phyloP scores from a whole-genome alignment of 1,140 invertebrate genomes.

The Phymorhynchus buccinoides region DNA sequence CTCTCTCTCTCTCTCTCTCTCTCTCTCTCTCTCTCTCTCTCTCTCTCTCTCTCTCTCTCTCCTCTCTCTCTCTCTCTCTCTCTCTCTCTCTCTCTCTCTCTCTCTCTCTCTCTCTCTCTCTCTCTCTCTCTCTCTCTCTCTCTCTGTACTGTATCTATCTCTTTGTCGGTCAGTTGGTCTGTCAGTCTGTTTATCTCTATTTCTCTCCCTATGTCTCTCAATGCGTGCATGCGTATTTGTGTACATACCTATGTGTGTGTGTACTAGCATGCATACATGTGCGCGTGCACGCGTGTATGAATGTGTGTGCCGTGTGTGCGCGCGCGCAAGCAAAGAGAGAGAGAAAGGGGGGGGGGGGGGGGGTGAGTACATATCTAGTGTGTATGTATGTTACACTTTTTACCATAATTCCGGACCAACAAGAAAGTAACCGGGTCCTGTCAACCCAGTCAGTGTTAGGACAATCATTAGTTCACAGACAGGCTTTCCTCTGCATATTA shows the following conservation, averaged over 20 bases:
- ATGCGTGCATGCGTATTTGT: too few species aligned
- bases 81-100: not conserved
- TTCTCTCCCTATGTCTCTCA: not conserved
- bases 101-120: not conserved
- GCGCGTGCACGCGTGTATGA: too few species aligned
- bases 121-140: not conserved
- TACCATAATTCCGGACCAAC: too few species aligned
- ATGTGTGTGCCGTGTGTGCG: too few species aligned
- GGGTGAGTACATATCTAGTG: too few species aligned
- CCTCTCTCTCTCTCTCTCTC: not conserved
- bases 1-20: constrained; percentile 35
- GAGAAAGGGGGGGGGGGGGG: too few species aligned
- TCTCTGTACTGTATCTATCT: not conserved
- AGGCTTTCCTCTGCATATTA: too few species aligned
- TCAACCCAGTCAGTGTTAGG: not conserved
- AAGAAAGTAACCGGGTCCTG: too few species aligned
- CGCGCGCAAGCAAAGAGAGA: too few species aligned
- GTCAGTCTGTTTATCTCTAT: not conserved
- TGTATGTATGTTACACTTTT: too few species aligned
- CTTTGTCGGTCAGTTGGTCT: not conserved
- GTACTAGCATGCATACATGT: not conserved
- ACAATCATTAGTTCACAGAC: not conserved
- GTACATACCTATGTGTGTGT: not conserved
- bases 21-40: not conserved
- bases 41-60: not conserved